phyloP scores from a whole-genome alignment of 2,888 invertebrate species.

The Gasteruption jaculator region DNA sequence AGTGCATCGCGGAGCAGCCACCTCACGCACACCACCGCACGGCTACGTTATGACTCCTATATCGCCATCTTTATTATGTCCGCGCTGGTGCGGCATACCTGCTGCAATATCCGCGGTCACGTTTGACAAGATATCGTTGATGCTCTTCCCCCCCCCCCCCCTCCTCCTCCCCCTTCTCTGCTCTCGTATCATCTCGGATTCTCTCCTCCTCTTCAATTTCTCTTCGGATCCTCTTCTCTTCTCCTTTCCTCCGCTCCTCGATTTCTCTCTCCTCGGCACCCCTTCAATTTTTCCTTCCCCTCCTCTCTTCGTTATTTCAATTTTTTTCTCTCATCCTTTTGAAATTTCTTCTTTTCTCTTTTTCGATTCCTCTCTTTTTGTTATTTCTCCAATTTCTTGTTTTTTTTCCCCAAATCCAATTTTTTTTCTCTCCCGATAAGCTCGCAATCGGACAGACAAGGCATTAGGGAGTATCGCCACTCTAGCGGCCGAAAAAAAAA shows the following conservation, averaged over 20 bases:
- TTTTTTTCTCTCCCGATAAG: no score
- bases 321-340: no score
- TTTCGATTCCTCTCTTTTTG: no score
- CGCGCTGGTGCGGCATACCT: constrained; percentile 32
- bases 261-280: constrained; percentile 12
- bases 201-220: constrained; percentile 23
- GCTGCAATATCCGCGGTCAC: constrained; percentile 31
- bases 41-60: constrained; percentile 50
- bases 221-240: constrained; percentile 3
- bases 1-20: no score
- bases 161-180: constrained; percentile 5
- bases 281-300: constrained; percentile 4
- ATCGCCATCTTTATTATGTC: constrained; percentile 51
- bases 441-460: no score
- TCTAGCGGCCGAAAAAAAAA: no score
- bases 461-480: no score
- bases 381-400: no score
- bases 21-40: constrained; percentile 43
- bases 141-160: constrained; percentile 20
- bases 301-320: constrained; percentile 5
- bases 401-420: no score
- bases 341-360: no score
- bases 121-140: constrained; percentile 39
- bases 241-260: constrained; percentile 6
- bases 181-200: no score